Conservation (phyloP, 2,888 invertebrate species). For the Ptychoptera contaminata region DNA sequence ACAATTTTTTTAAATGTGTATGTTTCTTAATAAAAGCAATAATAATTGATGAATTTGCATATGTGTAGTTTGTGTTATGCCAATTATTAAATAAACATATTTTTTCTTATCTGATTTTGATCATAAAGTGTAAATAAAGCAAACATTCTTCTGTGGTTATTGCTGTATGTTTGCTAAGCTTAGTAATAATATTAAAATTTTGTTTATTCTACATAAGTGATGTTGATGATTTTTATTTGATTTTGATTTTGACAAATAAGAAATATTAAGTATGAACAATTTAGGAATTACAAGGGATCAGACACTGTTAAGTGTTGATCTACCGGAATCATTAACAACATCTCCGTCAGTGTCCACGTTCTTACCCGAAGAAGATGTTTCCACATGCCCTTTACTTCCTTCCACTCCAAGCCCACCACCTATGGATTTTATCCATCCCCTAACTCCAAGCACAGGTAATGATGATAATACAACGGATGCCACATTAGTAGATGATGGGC, state of each 20-base stretch:
- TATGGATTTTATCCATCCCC: constrained; percentile 40
- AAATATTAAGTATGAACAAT: constrained; percentile 13
- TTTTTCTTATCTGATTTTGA: too few relatives aligned
- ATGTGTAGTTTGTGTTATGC: too few relatives aligned
- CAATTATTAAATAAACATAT: too few relatives aligned
- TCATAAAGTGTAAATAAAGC: too few relatives aligned
- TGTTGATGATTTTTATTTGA: too few relatives aligned
- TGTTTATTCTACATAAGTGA: too few relatives aligned
- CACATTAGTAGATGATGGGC: constrained; percentile 16
- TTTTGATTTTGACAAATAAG: not conserved
- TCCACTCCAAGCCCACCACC: constrained; percentile 44
- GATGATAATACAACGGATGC: constrained; percentile 27
- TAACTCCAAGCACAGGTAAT: constrained; percentile 36
- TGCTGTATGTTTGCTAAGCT: too few relatives aligned
- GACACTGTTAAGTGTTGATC: constrained; percentile 23
- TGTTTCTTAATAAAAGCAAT: too few relatives aligned
- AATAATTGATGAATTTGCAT: too few relatives aligned
- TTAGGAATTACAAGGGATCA: constrained; percentile 27
- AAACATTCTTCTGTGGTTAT: too few relatives aligned
- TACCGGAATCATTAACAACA: constrained; percentile 22
- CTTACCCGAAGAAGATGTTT: constrained; percentile 42
- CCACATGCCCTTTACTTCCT: constrained; percentile 46
- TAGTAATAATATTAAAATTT: too few relatives aligned
- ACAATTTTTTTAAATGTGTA: too few relatives aligned
- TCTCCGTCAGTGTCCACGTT: constrained; percentile 28